Evolutionary conservation across 2,113 vertebrate genomes (phyloP).

Genomic region (Ptychochromis oligacanthus): DNA sequence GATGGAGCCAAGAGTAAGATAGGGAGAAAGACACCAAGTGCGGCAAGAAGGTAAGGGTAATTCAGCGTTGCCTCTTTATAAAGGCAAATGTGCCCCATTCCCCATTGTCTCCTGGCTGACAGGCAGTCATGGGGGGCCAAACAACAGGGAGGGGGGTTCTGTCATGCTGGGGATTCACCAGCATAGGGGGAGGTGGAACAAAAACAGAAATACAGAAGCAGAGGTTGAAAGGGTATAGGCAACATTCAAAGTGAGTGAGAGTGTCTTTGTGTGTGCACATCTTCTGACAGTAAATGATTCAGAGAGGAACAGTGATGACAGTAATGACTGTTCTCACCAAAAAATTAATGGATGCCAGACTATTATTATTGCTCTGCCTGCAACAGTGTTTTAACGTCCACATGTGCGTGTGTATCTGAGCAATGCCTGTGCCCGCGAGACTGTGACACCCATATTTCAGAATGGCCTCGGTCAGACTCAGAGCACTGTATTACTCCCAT

Average conservation of each 20-base stretch:
- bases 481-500: neutral
- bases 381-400: slow-evolving; percentile 12
- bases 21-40: neutral
- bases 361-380: slow-evolving; percentile 49
- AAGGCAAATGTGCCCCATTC: slow-evolving; percentile 60
- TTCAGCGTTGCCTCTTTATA: slow-evolving; percentile 48
- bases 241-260: slow-evolving; percentile 20
- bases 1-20: slow-evolving; percentile 8
- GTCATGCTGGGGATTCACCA: slow-evolving; percentile 52
- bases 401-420: neutral
- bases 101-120: slow-evolving; percentile 63
- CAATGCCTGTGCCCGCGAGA: neutral
- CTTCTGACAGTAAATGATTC: slow-evolving; percentile 54
- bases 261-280: slow-evolving; percentile 15
- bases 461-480: slow-evolving; percentile 7
- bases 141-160: neutral
- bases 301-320: slow-evolving; percentile 55
- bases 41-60: neutral
- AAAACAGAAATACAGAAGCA: slow-evolving; percentile 48
- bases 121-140: slow-evolving; percentile 51
- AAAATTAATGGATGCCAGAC: slow-evolving; percentile 38
- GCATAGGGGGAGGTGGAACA: slow-evolving; percentile 12
- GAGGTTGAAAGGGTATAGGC: slow-evolving; percentile 35
- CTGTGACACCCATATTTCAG: slow-evolving; percentile 16
- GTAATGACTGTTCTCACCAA: slow-evolving; percentile 56